Base-by-base conservation (phyloP, 2,797 vertebrate genomes). In the Morus bassanus region DNA sequence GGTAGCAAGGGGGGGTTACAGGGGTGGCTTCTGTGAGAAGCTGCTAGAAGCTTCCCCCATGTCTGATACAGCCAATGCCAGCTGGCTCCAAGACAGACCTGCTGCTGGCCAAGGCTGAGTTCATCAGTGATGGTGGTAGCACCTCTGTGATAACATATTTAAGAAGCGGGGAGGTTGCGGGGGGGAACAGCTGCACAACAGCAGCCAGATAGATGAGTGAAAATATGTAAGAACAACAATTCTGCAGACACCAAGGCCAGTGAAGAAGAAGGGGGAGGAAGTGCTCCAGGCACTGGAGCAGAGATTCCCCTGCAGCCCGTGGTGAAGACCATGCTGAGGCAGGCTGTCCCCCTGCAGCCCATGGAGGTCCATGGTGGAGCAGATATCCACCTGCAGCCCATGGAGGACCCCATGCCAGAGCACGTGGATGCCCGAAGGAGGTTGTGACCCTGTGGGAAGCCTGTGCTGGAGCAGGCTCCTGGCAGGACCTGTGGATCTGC, bases 71-170 rank as follows among this genome's bases (percentile, higher is more conserved):
- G 33, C 22, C 22, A 35, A 16, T 24, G 56, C 22, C 56, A 24
- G n/a, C 10, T 0, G 0, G n/a, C 22, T 59, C 56, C 33, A 59
- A 59, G 22, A 24, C 1, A 2, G 33, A 35, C 33, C 22, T 5
- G 4, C 21, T 2, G 3, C 33, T n/a, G 21, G 33, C 33, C 14
- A 59, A 16, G 33, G 33, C 13, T 2, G 13, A 59, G 56, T 6
- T 14, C 5, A 35, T 59, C 56, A 59, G 56, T 5, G 3, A 56
- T 9, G 54, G 31, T 56, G 54, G 54, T 23, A 59, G 14, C 2
- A 2, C 14, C 33, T 35, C 33, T 59, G 57, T 9, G 54, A 33
- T 22, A 56, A 56, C 13, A 4, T 13, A 56, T 33, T 56, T 56
- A 33, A 22, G 31, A 56, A 22, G n/a, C n/a, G n/a, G 30, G 37